These are phyloP conservation scores for Sinopyrophorus schimmeli DNA, from an alignment of 2,888 invertebrate species.

Conservation along the genomic window DNA sequence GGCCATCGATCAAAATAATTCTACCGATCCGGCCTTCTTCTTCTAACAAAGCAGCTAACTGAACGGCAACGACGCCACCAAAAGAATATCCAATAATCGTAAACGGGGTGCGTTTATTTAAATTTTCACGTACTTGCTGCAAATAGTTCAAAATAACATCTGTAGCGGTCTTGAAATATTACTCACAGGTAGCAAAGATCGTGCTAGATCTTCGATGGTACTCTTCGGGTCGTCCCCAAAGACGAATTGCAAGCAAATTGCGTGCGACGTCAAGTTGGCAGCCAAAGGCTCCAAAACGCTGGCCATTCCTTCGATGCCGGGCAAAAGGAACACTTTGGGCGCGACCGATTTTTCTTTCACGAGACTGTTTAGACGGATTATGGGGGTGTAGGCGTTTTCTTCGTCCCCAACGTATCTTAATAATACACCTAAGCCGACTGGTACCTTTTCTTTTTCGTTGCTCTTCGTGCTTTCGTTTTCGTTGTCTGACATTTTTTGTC, in stretches of 20 bases:
- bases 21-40: constrained; percentile 65
- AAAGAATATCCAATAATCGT: constrained; percentile 86
- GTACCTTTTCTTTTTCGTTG: constrained; percentile 19
- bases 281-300: constrained; percentile 59
- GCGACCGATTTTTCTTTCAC: constrained; percentile 21
- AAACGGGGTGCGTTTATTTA: constrained; percentile 64
- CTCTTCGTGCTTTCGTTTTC: constrained; percentile 11
- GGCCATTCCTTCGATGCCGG: constrained; percentile 71
- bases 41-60: constrained; percentile 75
- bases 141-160: constrained; percentile 39
- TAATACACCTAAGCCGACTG: constrained; percentile 60
- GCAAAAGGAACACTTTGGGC: constrained; percentile 62
- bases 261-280: constrained; percentile 57
- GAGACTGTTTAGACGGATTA: constrained; percentile 47
- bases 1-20: constrained; percentile 77
- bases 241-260: constrained; percentile 61
- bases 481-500: constrained; percentile 56
- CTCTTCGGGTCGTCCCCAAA: constrained; percentile 52
- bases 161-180: no score
- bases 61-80: constrained; percentile 77
- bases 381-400: constrained; percentile 57
- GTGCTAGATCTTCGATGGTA: constrained; percentile 58
- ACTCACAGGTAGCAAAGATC: constrained; percentile 59
- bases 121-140: constrained; percentile 61
- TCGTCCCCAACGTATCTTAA: constrained; percentile 67